These are phyloP conservation scores for Epinephelus moara DNA, from an alignment of 2,113 vertebrate genomes.

Conservation along the genomic window DNA sequence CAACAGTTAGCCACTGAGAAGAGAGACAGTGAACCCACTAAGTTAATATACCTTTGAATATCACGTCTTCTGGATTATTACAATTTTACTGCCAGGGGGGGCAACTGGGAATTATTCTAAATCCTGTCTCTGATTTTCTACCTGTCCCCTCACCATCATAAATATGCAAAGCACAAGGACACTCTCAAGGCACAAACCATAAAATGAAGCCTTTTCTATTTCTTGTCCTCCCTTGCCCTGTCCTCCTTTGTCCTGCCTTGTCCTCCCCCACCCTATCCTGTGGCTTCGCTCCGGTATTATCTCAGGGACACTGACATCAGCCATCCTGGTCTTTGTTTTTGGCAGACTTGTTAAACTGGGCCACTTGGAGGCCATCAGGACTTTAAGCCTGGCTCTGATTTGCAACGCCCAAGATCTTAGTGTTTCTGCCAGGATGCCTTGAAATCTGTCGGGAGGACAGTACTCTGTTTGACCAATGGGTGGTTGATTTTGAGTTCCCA, in stretches of 20 bases:
- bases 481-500: neutral
- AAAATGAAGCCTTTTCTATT: slow-evolving; percentile 59
- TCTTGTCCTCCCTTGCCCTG: slow-evolving; percentile 12
- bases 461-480: neutral
- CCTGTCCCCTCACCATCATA: slow-evolving; percentile 59
- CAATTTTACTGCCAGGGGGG: slow-evolving; percentile 64
- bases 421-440: slow-evolving; percentile 5
- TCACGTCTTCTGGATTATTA: slow-evolving; percentile 67
- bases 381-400: neutral
- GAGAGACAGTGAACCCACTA: slow-evolving; percentile 34
- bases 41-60: slow-evolving; percentile 74
- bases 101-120: slow-evolving; percentile 74
- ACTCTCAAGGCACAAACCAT: slow-evolving; percentile 71
- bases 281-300: slow-evolving; percentile 30
- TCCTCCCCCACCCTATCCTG: slow-evolving; percentile 13
- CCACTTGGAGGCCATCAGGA: slow-evolving; percentile 22
- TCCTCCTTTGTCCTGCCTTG: slow-evolving; percentile 21
- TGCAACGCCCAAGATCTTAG: neutral
- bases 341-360: slow-evolving; percentile 33
- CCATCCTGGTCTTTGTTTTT: slow-evolving; percentile 31
- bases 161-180: slow-evolving; percentile 73
- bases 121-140: slow-evolving; percentile 67
- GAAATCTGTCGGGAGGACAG: neutral
- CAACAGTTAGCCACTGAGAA: slow-evolving; percentile 17
- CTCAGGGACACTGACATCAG: slow-evolving; percentile 38